These are phyloP conservation scores for Alviniconcha marisindica DNA, from an alignment of 1,140 invertebrate genomes.

Conservation along the genomic window DNA sequence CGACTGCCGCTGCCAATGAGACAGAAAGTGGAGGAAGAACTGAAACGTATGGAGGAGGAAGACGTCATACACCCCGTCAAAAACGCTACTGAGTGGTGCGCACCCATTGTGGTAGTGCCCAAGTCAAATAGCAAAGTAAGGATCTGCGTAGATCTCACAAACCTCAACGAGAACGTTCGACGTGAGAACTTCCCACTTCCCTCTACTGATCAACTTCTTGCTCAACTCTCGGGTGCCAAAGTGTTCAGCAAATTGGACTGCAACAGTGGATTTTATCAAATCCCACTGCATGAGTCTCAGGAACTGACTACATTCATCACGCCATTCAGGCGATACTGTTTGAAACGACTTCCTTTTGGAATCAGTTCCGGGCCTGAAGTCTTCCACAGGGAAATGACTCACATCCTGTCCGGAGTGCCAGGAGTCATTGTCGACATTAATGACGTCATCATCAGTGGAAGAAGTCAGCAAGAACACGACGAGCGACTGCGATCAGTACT, in stretches of 20 bases:
- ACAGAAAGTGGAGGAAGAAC: not conserved
- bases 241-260: not conserved
- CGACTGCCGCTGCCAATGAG: not conserved
- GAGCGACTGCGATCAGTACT: constrained; percentile 56
- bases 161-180: not conserved
- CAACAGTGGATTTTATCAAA: not conserved
- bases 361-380: constrained; percentile 58
- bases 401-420: constrained; percentile 42
- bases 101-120: not conserved
- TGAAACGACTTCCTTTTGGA: constrained; percentile 74
- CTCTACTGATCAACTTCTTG: not conserved
- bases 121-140: not conserved
- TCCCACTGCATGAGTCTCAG: not conserved
- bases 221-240: not conserved
- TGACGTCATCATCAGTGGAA: constrained; percentile 60
- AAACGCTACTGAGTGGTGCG: not conserved
- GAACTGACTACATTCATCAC: not conserved
- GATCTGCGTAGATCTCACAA: not conserved
- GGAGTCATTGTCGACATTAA: constrained; percentile 50
- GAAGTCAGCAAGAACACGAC: constrained; percentile 53
- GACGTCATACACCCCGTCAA: not conserved
- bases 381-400: constrained; percentile 45
- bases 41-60: not conserved
- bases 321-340: no score
- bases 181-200: constrained; percentile 6